Conservation (phyloP, 2,113 vertebrate species). For the Mastomys natalensis region DNA sequence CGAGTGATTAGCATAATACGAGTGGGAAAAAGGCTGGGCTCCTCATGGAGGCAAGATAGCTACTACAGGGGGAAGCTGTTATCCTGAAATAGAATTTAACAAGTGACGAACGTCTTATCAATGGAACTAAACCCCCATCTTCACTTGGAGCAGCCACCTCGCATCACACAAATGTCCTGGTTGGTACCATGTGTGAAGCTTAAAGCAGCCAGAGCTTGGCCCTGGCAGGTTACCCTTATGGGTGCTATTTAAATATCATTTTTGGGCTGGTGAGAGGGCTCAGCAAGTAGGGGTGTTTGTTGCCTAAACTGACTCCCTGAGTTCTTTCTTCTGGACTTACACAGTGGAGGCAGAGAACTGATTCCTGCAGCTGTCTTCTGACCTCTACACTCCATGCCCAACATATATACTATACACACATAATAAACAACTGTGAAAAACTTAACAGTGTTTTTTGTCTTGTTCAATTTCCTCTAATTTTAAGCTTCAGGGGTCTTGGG, state of each 20-base stretch:
- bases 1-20: conserved; percentile 72
- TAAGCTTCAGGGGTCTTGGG: neutral
- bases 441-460: neutral
- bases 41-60: conserved; percentile 2
- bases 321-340: neutral
- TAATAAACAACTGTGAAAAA: neutral
- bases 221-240: neutral
- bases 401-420: neutral
- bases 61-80: conserved; percentile 26
- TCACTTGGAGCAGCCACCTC: rapidly evolving
- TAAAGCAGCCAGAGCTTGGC: too few relatives aligned
- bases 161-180: neutral
- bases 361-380: neutral
- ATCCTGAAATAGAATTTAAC: conserved; percentile 38
- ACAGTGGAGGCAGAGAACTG: neutral
- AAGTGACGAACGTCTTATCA: conserved; percentile 55
- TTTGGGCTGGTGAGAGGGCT: neutral
- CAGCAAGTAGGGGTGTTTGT: neutral
- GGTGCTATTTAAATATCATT: neutral
- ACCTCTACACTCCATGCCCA: neutral
- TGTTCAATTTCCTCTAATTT: neutral
- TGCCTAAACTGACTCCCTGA: too few relatives aligned
- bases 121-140: conserved; percentile 28
- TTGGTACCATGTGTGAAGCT: rapidly evolving
- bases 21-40: conserved; percentile 63